Evolutionary conservation across 2,797 vertebrate genomes (phyloP).

Genomic region (Cynopterus sphinx): DNA sequence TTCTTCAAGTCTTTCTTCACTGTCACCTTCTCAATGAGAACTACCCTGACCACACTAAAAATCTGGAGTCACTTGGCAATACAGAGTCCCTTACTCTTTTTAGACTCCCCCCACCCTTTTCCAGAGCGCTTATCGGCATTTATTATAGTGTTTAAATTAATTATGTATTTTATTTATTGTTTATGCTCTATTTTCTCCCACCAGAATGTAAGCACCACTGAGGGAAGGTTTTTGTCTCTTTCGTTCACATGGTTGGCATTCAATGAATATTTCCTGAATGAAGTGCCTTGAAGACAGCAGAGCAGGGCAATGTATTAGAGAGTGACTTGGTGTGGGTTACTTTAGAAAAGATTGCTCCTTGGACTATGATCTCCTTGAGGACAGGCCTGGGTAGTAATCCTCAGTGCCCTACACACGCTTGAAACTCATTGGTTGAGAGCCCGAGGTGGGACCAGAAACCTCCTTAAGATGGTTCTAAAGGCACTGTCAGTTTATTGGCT

Average conservation of each 20-base stretch:
- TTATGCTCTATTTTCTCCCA: neutral
- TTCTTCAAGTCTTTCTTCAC: neutral
- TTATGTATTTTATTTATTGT: neutral
- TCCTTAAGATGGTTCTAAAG: neutral
- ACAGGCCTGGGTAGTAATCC: neutral
- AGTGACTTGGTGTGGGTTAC: neutral
- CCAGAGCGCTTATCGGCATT: neutral
- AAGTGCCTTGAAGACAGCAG: neutral
- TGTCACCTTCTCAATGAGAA: neutral
- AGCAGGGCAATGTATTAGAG: neutral
- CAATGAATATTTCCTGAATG: neutral
- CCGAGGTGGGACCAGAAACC: neutral
- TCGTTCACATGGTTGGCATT: neutral
- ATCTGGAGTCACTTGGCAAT: neutral
- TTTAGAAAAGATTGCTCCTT: neutral
- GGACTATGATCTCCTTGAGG: neutral
- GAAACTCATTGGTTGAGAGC: neutral
- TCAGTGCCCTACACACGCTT: neutral
- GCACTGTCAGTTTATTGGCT: neutral
- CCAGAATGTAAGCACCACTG: neutral
- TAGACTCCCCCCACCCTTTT: neutral
- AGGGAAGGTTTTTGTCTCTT: neutral
- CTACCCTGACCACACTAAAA: neutral
- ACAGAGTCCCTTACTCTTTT: neutral
- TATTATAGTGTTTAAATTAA: neutral